phyloP scores from a whole-genome alignment of 2,888 invertebrate genomes.

The Eristalinus sepulchralis region DNA sequence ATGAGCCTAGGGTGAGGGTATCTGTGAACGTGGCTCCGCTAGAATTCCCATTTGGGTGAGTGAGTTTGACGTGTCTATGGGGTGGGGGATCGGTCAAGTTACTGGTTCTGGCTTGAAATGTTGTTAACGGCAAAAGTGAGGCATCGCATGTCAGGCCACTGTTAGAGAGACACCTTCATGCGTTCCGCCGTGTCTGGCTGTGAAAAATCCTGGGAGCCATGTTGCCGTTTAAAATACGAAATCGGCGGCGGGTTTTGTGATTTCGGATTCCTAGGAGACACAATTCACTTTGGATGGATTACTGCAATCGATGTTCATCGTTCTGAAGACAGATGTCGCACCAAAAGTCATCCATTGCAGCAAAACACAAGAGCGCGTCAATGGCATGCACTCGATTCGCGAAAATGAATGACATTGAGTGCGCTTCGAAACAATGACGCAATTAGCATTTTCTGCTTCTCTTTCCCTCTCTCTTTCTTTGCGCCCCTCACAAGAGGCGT shows the following conservation, averaged over 20 bases:
- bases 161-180: conserved; percentile 20
- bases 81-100: not conserved
- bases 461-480: not conserved
- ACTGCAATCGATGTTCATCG: too few relatives aligned
- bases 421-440: not conserved
- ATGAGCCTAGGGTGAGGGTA: not conserved
- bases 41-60: not conserved
- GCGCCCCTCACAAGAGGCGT: not conserved
- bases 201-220: not conserved
- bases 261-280: too few relatives aligned
- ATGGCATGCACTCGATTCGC: conserved; percentile 7
- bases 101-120: not conserved
- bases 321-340: not conserved
- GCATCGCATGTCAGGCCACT: conserved; percentile 9
- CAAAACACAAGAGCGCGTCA: not conserved
- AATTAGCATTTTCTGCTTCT: conserved; percentile 1
- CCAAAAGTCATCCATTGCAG: not conserved
- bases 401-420: conserved; percentile 4
- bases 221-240: not conserved
- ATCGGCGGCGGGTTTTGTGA: too few relatives aligned
- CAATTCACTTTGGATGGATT: too few relatives aligned
- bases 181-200: not conserved
- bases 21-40: not conserved
- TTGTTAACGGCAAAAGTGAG: not conserved
- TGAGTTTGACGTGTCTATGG: not conserved